Percentiles rank a stretch among this genome's conserved stretches.
Evolutionary conservation across 2,797 vertebrate genomes (phyloP).

Genomic region (Chloroceryle amazona): DNA sequence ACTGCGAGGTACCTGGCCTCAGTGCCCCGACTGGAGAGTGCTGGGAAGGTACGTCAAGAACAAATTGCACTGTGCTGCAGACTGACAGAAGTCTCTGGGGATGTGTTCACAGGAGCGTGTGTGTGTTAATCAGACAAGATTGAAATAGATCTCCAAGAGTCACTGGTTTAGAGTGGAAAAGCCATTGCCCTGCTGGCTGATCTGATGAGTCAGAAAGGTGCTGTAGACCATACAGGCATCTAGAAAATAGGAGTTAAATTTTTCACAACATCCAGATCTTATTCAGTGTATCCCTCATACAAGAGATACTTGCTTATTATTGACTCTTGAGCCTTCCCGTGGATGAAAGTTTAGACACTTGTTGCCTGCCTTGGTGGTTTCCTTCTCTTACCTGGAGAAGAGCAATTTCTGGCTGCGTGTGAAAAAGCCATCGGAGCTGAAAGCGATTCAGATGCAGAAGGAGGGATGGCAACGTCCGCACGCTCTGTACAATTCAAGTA

Average conservation of each 20-base stretch:
- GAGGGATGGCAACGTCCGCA: neutral
- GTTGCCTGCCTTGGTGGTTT: neutral
- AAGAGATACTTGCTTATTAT: neutral
- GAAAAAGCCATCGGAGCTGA: neutral
- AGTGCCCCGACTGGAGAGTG: constrained; percentile 86
- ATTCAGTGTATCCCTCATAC: neutral
- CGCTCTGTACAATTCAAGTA: neutral
- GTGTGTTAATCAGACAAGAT: neutral
- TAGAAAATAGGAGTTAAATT: neutral
- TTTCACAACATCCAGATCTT: neutral
- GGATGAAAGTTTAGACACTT: neutral
- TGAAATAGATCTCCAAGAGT: neutral
- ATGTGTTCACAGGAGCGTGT: accelerated
- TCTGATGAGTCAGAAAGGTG: neutral
- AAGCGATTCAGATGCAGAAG: neutral
- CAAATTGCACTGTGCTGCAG: no score
- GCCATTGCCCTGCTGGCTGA: neutral
- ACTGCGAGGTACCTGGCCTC: constrained; percentile 85
- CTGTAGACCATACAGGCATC: neutral
- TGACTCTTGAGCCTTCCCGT: neutral
- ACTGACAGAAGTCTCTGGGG: neutral
- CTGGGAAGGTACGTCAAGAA: constrained; percentile 80
- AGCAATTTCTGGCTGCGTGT: neutral
- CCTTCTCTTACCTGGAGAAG: neutral
- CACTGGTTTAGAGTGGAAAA: neutral